Base-by-base conservation (phyloP, 2,113 vertebrate species). In the Miniopterus natalensis region DNA sequence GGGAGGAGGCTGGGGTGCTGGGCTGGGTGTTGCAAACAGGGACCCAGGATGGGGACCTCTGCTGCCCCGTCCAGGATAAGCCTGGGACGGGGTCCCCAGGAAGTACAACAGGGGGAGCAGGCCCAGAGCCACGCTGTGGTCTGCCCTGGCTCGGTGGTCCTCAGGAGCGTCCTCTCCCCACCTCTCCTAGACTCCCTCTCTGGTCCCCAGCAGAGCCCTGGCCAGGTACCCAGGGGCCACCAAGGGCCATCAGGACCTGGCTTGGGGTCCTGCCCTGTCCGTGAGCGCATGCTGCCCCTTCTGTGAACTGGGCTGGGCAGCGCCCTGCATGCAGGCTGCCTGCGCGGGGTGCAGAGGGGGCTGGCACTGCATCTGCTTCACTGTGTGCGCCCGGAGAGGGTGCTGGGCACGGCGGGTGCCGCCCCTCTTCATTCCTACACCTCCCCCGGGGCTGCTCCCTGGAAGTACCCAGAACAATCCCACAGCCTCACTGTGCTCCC, bases 291-390 rank as follows among this genome's bases (percentile, higher is more conserved):
- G 3, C 5, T 9, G 9, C 47, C 36, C 63, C 9, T 20, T 10
- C 27, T 27, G 31, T 57, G 93, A 31, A 5, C 8, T 2, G 63
- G 45, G 20, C 6, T 15, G 4, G 40, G 14, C 47, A 18, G 3
- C 0, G 8, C 29, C 27, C 29, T 27, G 25, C 23, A 31, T 3
- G 45, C 2, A 0, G 66, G 61, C 61, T 8, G 36, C 66, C 47
- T 4, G 3, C 78, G 11, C 0, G 0, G 53, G 74, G 31, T 0
- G 0, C 36, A 27, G 40, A 21, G 31, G 6, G 17, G 65, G 61
- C 17, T 12, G 42, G 40, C 23, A 0, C 9, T 3, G 29, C 5
- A 12, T 51, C n/a, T 0, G 0, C 36, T 65, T 47, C 10, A 0
- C 17, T 5, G 36, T 36, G 36, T 36, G 29, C 61, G 27, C 61